Percentiles rank a stretch among this genome's conserved stretches.
Evolutionary conservation across 2,797 vertebrate genomes (phyloP).

Genomic region (Mormyrops attenuatus): DNA sequence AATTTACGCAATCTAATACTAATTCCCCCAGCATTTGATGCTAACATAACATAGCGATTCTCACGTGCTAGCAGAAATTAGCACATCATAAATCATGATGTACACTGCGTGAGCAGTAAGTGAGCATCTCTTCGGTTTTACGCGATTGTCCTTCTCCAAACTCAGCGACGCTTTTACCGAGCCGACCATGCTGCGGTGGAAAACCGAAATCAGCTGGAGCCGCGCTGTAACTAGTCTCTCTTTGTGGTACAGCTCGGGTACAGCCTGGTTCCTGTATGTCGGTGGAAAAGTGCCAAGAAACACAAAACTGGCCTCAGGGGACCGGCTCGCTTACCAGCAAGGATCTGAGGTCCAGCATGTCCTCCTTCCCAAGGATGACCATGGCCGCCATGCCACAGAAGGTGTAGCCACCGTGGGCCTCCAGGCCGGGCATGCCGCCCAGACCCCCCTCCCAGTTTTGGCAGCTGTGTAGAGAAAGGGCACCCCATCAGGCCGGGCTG

Average conservation of each 20-base stretch:
- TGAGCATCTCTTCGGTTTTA: neutral
- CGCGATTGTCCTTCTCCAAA: neutral
- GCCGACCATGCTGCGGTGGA: neutral
- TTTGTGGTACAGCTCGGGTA: neutral
- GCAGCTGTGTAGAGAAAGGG: constrained; percentile 63
- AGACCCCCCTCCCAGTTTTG: constrained; percentile 98
- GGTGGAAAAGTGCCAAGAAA: neutral
- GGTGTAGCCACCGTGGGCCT: constrained; percentile 91
- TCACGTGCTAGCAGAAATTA: neutral
- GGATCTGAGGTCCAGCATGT: constrained; percentile 82
- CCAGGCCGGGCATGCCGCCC: constrained; percentile 86
- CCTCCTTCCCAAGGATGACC: constrained; percentile 85
- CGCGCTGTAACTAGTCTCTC: neutral
- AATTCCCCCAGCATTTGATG: neutral
- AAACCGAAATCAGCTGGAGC: neutral
- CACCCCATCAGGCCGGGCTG: neutral
- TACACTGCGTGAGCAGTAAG: too few species aligned
- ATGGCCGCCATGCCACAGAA: constrained; percentile 89
- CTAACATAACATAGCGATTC: neutral
- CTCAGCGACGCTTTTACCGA: neutral
- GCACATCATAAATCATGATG: neutral
- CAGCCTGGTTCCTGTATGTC: neutral
- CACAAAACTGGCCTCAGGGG: neutral
- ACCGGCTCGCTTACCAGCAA: constrained; percentile 70
- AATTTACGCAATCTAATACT: neutral